phyloP scores from a whole-genome alignment of 1,140 invertebrate genomes.

The Caerostris darwini region DNA sequence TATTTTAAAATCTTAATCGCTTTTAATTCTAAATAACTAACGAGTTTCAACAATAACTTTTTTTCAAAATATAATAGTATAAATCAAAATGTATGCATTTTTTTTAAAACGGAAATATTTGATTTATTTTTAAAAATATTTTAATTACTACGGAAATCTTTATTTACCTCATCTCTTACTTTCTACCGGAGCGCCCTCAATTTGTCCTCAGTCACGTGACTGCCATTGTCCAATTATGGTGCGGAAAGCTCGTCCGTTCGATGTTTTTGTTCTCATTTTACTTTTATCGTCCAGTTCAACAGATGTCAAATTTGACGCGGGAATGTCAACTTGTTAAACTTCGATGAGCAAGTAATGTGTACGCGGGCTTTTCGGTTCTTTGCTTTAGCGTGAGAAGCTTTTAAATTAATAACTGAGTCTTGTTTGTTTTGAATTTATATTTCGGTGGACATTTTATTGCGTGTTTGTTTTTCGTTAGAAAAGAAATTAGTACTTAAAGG shows the following conservation, averaged over 20 bases:
- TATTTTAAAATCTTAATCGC: not conserved
- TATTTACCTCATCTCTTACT: not conserved
- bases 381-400: not conserved
- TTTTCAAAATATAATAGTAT: not conserved
- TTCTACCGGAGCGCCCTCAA: not conserved
- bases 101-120: not conserved
- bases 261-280: not conserved
- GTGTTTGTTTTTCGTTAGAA: not conserved
- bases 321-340: constrained; percentile 11
- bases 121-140: not conserved
- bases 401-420: not conserved
- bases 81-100: not conserved
- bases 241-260: not conserved
- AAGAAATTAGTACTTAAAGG: not conserved
- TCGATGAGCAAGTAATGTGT: not conserved
- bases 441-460: not conserved
- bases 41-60: not conserved
- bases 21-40: not conserved
- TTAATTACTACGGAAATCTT: not conserved
- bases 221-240: not conserved
- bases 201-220: not conserved
- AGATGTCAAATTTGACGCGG: not conserved
- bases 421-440: not conserved
- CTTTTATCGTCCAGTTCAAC: not conserved
- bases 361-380: not conserved